Percentiles rank a stretch among this genome's conserved stretches.
phyloP scores from a whole-genome alignment of 2,888 invertebrate species.

The Autographa pulchrina region DNA sequence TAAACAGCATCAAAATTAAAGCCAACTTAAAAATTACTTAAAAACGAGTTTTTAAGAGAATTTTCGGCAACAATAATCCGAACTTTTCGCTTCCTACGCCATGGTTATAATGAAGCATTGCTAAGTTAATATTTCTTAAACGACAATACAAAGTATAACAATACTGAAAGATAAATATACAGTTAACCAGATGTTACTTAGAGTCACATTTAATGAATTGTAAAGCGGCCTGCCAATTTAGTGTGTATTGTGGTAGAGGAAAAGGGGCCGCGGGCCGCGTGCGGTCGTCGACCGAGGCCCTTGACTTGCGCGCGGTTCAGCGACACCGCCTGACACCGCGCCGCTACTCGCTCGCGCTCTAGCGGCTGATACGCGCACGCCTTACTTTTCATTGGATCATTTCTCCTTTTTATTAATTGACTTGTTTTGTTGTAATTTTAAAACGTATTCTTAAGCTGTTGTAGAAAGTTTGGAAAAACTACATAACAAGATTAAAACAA shows the following conservation, averaged over 20 bases:
- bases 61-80: not conserved
- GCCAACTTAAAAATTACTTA: too few species aligned
- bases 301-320: slow-evolving; percentile 86
- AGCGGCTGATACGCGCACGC: slow-evolving; percentile 12
- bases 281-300: slow-evolving; percentile 89
- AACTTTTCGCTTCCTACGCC: not conserved
- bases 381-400: slow-evolving; percentile 9
- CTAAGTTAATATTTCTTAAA: slow-evolving; percentile 13
- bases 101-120: not conserved
- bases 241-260: slow-evolving; percentile 78
- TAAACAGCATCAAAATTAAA: not conserved
- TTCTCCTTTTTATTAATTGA: not conserved
- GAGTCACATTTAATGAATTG: slow-evolving; percentile 65
- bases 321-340: slow-evolving; percentile 78
- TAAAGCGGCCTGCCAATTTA: slow-evolving; percentile 74
- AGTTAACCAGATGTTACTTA: slow-evolving; percentile 58
- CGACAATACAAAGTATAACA: slow-evolving; percentile 5
- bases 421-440: not conserved
- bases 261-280: slow-evolving; percentile 75
- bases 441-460: not conserved
- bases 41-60: too few species aligned
- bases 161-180: slow-evolving; percentile 51
- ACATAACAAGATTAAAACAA: not conserved
- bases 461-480: not conserved
- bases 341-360: slow-evolving; percentile 46